These are phyloP conservation scores for Catharus fuscescens DNA, from an alignment of 2,113 vertebrate genomes.

Conservation along the genomic window DNA sequence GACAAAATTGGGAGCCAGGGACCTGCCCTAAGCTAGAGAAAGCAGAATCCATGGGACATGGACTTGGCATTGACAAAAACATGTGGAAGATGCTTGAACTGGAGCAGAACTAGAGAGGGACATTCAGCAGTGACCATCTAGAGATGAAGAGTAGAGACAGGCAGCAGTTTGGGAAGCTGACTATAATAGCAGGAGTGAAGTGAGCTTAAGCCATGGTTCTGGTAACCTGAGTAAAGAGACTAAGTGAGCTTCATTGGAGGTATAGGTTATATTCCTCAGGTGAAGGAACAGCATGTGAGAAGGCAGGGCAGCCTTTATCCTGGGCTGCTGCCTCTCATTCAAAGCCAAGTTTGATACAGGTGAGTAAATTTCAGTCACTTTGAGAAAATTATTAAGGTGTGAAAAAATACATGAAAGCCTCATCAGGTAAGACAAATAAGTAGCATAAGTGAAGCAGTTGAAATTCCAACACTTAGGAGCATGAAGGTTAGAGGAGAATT, in stretches of 20 bases:
- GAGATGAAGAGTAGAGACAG: background rate
- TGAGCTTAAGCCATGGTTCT: background rate
- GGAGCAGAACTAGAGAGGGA: background rate
- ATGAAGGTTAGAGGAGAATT: background rate
- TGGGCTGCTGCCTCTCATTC: background rate
- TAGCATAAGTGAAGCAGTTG: background rate
- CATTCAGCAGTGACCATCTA: background rate
- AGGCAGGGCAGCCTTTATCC: background rate
- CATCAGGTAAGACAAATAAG: background rate
- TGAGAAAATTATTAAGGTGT: background rate
- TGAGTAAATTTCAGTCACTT: background rate
- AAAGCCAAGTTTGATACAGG: background rate
- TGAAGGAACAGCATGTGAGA: background rate
- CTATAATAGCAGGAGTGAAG: background rate
- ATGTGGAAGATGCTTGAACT: background rate
- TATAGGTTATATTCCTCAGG: background rate
- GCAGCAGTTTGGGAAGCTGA: background rate
- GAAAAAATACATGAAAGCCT: background rate
- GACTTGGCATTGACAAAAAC: background rate
- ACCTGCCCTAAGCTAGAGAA: background rate
- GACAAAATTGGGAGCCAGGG: background rate
- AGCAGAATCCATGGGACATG: background rate
- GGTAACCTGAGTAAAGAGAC: background rate
- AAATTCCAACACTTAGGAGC: background rate
- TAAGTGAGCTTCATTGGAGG: background rate